Conservation (phyloP, 92 coral and sea anemone species). For the Epizoanthus illoricatus region DNA sequence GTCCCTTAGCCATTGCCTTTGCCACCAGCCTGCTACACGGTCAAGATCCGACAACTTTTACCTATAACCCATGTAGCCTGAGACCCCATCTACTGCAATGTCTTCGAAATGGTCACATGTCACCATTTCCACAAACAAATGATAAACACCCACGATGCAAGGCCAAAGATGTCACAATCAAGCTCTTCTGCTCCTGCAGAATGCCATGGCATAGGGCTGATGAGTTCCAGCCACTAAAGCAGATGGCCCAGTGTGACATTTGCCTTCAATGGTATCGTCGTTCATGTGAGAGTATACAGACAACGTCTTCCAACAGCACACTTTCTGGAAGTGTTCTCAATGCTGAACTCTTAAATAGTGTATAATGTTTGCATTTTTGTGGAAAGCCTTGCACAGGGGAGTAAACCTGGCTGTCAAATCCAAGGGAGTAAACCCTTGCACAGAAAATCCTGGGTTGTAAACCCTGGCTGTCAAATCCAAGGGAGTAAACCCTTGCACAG, state of each 20-base stretch:
- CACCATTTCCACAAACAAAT: slow-evolving; percentile 36
- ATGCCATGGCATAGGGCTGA: slow-evolving; percentile 37
- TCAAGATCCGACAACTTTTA: too few species aligned
- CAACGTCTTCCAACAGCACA: not conserved
- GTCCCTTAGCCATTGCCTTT: too few species aligned
- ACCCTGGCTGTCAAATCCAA: too few species aligned
- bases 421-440: too few species aligned
- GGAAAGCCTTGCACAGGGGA: too few species aligned
- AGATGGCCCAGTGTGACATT: slow-evolving; percentile 34
- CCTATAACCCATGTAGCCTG: not conserved
- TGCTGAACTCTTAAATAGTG: not conserved
- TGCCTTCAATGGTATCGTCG: slow-evolving; percentile 4
- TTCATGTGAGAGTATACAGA: slow-evolving; percentile 21
- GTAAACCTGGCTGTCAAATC: too few species aligned
- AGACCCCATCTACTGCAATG: slow-evolving; percentile 28
- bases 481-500: too few species aligned
- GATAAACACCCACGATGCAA: not conserved
- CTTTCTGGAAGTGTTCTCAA: slow-evolving; percentile 11
- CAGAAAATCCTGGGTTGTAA: too few species aligned
- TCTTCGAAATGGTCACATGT: slow-evolving; percentile 24
- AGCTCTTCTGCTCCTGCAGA: slow-evolving; percentile 26
- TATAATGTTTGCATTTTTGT: too few species aligned
- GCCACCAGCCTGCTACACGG: too few species aligned
- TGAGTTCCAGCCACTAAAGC: not conserved
- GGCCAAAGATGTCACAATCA: too few species aligned